Evolutionary conservation across 2,113 vertebrate genomes (phyloP), one percentile per base, ranked within the genome.

Genomic region (Neoarius graeffei): DNA sequence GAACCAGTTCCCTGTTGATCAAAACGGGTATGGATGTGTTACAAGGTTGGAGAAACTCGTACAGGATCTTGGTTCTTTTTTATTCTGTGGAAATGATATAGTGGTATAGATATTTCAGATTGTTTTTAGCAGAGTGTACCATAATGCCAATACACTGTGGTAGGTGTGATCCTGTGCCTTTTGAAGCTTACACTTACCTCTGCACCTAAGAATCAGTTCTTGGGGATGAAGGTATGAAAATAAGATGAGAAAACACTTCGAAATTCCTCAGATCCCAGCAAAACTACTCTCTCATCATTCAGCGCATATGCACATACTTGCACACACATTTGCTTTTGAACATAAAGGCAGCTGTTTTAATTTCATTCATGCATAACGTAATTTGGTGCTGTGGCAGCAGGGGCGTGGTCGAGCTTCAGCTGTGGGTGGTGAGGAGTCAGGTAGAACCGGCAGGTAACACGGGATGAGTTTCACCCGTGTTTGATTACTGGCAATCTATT

Each of bases 241-340:
- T 3, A 19, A 67, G 54, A 54, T 11, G 25, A 13, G 27, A 52
- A 85, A 67, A 30, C 7, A 4, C 82, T 11, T 50, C 2, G 3
- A 81, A 86, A 79, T 86, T 81, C 84, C 64, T 59, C 42, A 42
- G 14, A 84, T 84, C 88, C 84, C 52, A 79, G 69, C 54, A 1
- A 17, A 64, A 54, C 30, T 48, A 48, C 73, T 69, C 60, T 13
- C 73, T 80, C 85, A 71, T 15, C 54, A 9, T 17, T 56, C 57
- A 23, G 17, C 2, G 25, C 67, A 83, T 25, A 66, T 30, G n/a
- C 84, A 76, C 35, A 84, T 60, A 67, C 42, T 66, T 20, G 42
- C 80, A 87, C 57, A 83, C 4, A 71, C 81, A 27, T 81, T 81
- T 74, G 54, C 66, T 71, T 85, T 64, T 20, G 17, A 66, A 83